Evolutionary conservation across 2,797 vertebrate genomes (phyloP).

Genomic region (Chloroceryle inda): DNA sequence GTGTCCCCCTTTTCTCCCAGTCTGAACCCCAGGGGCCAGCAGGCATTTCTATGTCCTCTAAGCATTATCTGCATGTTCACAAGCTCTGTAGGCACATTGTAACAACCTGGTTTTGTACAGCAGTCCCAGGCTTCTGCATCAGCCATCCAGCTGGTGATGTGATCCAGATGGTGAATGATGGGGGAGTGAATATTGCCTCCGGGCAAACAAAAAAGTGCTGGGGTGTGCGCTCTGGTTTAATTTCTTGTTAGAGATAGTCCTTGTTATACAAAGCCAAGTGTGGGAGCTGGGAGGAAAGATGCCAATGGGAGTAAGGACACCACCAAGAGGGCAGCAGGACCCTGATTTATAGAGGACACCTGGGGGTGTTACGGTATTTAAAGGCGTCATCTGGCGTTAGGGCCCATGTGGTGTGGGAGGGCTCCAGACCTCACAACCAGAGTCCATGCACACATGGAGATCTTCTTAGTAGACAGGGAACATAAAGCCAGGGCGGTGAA

Average conservation of each 20-base stretch:
- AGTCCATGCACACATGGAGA: too few species aligned
- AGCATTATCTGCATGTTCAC: fast-evolving
- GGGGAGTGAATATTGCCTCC: not conserved
- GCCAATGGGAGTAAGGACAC: not conserved
- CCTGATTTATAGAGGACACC: not conserved
- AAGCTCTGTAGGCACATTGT: fast-evolving
- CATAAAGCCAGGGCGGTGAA: not conserved
- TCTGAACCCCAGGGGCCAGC: not conserved
- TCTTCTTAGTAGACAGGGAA: fast-evolving
- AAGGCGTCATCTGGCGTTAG: not conserved
- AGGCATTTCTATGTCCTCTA: fast-evolving
- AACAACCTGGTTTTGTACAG: not conserved
- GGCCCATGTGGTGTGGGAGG: not conserved
- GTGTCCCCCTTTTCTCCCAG: not conserved
- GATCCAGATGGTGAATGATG: not conserved
- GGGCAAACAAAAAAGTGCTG: not conserved
- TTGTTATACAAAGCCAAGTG: not conserved
- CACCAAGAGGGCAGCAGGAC: not conserved
- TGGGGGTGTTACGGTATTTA: fast-evolving
- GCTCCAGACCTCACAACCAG: not conserved
- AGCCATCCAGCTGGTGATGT: not conserved
- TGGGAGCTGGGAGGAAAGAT: not conserved
- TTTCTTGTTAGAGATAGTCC: not conserved
- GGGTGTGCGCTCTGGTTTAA: fast-evolving
- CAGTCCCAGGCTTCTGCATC: not conserved